Conservation (phyloP, 2,113 vertebrate genomes). For the Phasianus colchicus region DNA sequence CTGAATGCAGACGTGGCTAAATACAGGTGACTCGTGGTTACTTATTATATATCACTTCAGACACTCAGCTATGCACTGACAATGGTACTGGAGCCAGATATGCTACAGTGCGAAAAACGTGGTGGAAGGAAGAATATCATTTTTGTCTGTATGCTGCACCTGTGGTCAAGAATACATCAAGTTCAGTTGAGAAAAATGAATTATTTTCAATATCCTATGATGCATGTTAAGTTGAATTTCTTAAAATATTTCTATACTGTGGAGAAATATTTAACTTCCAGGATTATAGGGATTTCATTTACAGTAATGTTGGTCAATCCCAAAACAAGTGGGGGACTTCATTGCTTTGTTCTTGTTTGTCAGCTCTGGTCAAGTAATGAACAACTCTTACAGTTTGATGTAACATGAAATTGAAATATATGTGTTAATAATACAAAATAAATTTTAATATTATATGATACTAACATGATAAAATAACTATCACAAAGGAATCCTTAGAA, state of each 20-base stretch:
- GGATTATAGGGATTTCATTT: background rate
- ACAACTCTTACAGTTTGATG: background rate
- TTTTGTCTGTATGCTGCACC: background rate
- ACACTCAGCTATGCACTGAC: background rate
- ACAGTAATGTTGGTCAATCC: background rate
- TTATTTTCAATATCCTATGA: background rate
- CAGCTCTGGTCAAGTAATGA: background rate
- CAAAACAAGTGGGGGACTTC: background rate
- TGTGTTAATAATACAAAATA: background rate
- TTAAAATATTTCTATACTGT: background rate
- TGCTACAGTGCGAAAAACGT: accelerated
- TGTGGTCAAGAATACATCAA: background rate
- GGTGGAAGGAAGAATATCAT: background rate
- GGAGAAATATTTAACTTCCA: background rate
- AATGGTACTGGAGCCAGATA: accelerated
- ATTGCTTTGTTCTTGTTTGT: background rate
- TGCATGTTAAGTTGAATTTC: background rate
- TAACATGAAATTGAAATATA: background rate
- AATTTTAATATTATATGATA: background rate
- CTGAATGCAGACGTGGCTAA: background rate
- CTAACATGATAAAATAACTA: background rate
- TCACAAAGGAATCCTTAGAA: background rate
- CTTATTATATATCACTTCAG: background rate
- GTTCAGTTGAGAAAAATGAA: background rate
- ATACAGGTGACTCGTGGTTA: accelerated